phyloP scores from a whole-genome alignment of 2,113 vertebrate genomes.

The Monopterus albus region DNA sequence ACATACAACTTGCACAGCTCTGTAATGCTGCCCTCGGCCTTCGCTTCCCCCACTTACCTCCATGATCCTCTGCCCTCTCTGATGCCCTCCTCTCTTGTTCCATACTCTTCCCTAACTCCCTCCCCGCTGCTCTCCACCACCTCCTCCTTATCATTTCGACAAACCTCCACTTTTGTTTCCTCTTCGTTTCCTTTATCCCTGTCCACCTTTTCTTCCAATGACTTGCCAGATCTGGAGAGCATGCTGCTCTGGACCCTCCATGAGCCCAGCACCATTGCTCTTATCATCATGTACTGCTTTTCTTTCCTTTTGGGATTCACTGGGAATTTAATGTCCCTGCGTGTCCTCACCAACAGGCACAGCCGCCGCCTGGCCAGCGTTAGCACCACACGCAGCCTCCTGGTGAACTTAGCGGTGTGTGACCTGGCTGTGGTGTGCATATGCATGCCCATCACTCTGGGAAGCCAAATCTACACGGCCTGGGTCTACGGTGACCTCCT shows the following conservation, averaged over 20 bases:
- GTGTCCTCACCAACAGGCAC: slow-evolving; percentile 85
- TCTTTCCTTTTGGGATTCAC: slow-evolving; percentile 90
- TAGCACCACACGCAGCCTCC: slow-evolving; percentile 88
- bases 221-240: slow-evolving; percentile 83
- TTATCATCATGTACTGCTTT: slow-evolving; percentile 87
- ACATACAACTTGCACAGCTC: slow-evolving; percentile 34
- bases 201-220: slow-evolving; percentile 68
- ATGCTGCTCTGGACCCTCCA: slow-evolving; percentile 86
- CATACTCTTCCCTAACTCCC: slow-evolving; percentile 30
- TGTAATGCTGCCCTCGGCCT: slow-evolving; percentile 27
- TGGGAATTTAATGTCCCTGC: slow-evolving; percentile 90
- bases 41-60: slow-evolving; percentile 33
- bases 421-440: slow-evolving; percentile 93
- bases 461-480: slow-evolving; percentile 89
- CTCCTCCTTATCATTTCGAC: slow-evolving; percentile 16
- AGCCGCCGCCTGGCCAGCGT: slow-evolving; percentile 80
- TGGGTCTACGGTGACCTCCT: slow-evolving; percentile 94
- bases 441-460: slow-evolving; percentile 93
- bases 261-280: slow-evolving; percentile 88
- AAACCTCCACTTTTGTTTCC: slow-evolving; percentile 6
- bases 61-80: slow-evolving; percentile 45
- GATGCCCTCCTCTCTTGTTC: slow-evolving; percentile 21
- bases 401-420: slow-evolving; percentile 91
- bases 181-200: slow-evolving; percentile 33
- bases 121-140: slow-evolving; percentile 34